Evolutionary conservation across 2,797 vertebrate genomes (phyloP), one percentile per base, ranked within the genome.

Genomic region (Malacoraja senta): DNA sequence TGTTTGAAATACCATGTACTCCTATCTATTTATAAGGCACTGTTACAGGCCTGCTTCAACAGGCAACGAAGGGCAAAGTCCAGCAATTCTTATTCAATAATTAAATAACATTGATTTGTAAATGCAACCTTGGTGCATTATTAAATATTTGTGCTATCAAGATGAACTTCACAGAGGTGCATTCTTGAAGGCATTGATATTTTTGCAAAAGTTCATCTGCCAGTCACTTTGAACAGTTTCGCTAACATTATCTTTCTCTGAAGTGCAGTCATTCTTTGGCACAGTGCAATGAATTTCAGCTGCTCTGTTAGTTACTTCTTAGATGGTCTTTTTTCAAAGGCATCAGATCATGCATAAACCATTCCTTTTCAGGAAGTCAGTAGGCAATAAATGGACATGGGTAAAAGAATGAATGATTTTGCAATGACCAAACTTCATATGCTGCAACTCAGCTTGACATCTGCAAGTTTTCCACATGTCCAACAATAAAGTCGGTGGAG

Each of bases 1-100:
- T 86, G 61, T 88, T 88, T 88, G 15, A 68, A 88, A 88, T 88
- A 68, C 17, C 63, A 68, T 63, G 21, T 88, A 35, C 68, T 88
- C n/a, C 13, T 65, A 68, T 88, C 61, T 88, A 29, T 83, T 83
- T 83, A 68, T 65, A 68, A 68, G 68, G 35, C 63, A 68, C 29
- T 32, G 61, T 32, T 7, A 65, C 84, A 21, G 61, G 84, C 61
- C 84, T 88, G 61, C 19, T 88, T 15, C 12, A 19, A 19, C 65
- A n/a, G 61, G n/a, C 65, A 65, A 35, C 61, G 15, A 35, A 32
- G 63, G 65, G 61, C 32, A 68, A 35, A 68, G 7, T 88, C 84
- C 84, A 88, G 63, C 61, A 88, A 88, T 88, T 88, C 65, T 35
- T 65, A 10, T n/a, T 17, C 32, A 68, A 17, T 21, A 88, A 88